phyloP scores from a whole-genome alignment of 2,888 invertebrate species.

The Callimorpha dominula region DNA sequence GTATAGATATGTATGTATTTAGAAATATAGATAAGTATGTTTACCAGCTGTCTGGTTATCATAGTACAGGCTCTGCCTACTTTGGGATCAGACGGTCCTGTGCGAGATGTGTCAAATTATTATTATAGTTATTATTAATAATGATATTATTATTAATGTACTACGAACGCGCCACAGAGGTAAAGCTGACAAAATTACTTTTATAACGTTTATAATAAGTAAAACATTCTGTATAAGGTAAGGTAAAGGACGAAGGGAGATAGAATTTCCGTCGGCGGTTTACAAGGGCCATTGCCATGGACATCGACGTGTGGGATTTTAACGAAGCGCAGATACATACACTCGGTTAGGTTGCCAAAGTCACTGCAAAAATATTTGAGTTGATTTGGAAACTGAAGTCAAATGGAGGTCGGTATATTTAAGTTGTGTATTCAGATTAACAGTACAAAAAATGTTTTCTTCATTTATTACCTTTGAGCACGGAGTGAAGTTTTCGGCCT shows the following conservation, averaged over 20 bases:
- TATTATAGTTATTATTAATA: too few relatives aligned
- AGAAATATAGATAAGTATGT: too few relatives aligned
- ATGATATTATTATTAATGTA: too few relatives aligned
- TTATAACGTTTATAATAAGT: neutral
- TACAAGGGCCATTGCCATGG: constrained; percentile 41
- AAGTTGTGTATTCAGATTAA: neutral
- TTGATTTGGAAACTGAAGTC: neutral
- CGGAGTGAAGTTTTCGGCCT: too few relatives aligned
- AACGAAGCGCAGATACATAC: neutral
- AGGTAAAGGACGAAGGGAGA: constrained; percentile 37
- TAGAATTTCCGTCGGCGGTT: constrained; percentile 46
- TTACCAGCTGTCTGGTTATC: too few relatives aligned
- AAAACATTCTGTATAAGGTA: constrained; percentile 35
- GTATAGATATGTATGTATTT: too few relatives aligned
- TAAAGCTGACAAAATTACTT: neutral
- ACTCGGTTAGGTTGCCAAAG: constrained; percentile 5
- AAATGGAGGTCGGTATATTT: neutral
- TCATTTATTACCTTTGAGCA: too few relatives aligned
- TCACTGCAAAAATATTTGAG: neutral
- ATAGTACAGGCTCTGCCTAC: too few relatives aligned
- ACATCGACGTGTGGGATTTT: constrained; percentile 25
- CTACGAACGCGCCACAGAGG: too few relatives aligned
- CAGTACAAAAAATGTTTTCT: too few relatives aligned
- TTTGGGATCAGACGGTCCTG: too few relatives aligned
- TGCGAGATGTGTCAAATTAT: too few relatives aligned